These are phyloP conservation scores for Euglossa dilemma DNA, from an alignment of 1,140 invertebrate genomes.

Conservation along the genomic window DNA sequence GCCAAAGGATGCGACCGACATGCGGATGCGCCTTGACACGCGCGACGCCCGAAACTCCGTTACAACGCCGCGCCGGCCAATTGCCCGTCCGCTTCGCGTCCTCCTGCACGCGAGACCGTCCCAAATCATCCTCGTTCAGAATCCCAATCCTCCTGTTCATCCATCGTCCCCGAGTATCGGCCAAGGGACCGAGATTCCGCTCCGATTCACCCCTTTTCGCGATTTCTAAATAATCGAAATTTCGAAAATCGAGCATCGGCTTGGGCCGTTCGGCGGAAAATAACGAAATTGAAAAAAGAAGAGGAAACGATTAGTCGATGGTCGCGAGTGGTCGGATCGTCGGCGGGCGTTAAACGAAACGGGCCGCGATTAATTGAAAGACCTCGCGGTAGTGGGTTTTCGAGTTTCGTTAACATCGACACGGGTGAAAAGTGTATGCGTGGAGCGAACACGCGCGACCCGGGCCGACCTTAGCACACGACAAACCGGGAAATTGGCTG, in stretches of 20 bases:
- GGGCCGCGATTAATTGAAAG: conserved; percentile 3
- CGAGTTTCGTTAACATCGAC: conserved; percentile 3
- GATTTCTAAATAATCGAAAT: too few species aligned
- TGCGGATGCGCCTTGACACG: conserved; percentile 64
- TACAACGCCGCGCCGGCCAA: conserved; percentile 24
- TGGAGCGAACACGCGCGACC: not conserved
- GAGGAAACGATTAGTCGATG: conserved; percentile 4
- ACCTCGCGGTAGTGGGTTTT: not conserved
- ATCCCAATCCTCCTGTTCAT: not conserved
- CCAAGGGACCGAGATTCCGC: not conserved
- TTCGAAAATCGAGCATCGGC: too few species aligned
- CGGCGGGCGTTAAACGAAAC: not conserved
- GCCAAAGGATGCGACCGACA: conserved; percentile 49
- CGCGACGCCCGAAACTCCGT: conserved; percentile 49
- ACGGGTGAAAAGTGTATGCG: not conserved
- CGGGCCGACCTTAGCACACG: conserved; percentile 19
- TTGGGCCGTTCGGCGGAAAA: too few species aligned
- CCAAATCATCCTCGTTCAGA: conserved; percentile 7
- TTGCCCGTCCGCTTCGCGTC: conserved; percentile 35
- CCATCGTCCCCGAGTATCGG: not conserved
- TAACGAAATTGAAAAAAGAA: not conserved
- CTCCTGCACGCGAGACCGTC: conserved; percentile 45
- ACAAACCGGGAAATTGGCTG: not conserved
- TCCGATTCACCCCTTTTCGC: too few species aligned
- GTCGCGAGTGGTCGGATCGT: not conserved